Percentiles rank a stretch among this genome's conserved stretches.
These are phyloP conservation scores for Conchocele bisecta DNA, from an alignment of 2,888 invertebrate genomes.

Conservation along the genomic window DNA sequence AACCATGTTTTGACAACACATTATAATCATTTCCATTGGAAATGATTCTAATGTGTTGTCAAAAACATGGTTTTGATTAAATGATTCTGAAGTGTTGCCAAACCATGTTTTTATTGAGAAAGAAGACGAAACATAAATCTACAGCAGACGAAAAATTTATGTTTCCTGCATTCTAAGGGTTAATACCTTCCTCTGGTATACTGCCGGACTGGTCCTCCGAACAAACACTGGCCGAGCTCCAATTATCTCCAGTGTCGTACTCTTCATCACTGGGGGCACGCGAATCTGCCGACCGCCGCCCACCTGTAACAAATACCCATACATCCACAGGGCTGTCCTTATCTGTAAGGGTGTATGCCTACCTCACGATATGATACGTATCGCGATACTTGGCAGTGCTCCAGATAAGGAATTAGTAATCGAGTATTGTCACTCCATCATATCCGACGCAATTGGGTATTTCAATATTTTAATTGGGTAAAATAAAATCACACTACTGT, in stretches of 20 bases:
- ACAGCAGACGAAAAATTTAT: neutral
- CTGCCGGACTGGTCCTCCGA: conserved; percentile 89
- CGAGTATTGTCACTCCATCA: too few species aligned
- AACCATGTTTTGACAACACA: too few species aligned
- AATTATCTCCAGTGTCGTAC: conserved; percentile 86
- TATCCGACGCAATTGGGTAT: too few species aligned
- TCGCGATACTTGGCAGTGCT: too few species aligned
- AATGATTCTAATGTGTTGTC: neutral
- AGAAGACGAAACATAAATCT: neutral
- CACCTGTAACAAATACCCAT: conserved; percentile 56
- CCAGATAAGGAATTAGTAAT: too few species aligned
- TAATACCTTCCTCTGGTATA: conserved; percentile 82
- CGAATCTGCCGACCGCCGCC: conserved; percentile 60
- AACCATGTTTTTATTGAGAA: neutral
- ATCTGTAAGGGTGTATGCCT: too few species aligned
- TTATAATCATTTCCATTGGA: too few species aligned
- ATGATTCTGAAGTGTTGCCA: neutral
- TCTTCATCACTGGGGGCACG: conserved; percentile 77
- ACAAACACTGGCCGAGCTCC: conserved; percentile 90
- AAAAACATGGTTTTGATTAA: neutral
- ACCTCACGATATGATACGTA: too few species aligned
- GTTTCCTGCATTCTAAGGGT: neutral
- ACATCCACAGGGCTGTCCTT: too few species aligned
- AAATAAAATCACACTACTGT: too few species aligned
- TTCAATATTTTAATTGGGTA: too few species aligned